phyloP scores from a whole-genome alignment of 2,113 vertebrate species.

The Prunella fulvescens region DNA sequence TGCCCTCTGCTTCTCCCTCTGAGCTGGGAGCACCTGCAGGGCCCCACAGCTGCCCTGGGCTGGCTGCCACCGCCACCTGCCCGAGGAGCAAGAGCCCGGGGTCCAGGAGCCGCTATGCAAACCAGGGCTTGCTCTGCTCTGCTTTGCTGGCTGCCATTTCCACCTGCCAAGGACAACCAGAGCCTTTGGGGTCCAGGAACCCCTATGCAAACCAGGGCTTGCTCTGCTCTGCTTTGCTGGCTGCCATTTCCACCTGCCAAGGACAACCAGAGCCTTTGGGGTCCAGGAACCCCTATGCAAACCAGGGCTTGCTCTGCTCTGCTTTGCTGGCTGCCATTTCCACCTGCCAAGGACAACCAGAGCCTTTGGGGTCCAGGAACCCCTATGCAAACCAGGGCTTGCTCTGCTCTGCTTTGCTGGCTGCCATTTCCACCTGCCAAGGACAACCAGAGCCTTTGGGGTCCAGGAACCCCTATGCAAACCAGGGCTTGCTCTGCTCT shows the following conservation, averaged over 20 bases:
- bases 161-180: neutral
- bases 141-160: neutral
- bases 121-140: neutral
- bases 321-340: neutral
- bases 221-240: neutral
- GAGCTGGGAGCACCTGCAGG: slow-evolving; percentile 33
- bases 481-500: neutral
- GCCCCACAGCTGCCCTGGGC: neutral
- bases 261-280: neutral
- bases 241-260: neutral
- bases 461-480: neutral
- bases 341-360: neutral
- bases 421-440: neutral
- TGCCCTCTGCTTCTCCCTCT: neutral
- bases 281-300: neutral
- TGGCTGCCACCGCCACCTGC: neutral
- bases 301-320: neutral
- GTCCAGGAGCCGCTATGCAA: neutral
- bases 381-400: neutral
- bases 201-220: neutral
- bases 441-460: neutral
- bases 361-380: neutral
- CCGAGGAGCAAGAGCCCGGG: no score
- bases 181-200: neutral
- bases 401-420: neutral